Evolutionary conservation across 2,797 vertebrate genomes (phyloP).

Genomic region (Chelidonichthys spinosus): DNA sequence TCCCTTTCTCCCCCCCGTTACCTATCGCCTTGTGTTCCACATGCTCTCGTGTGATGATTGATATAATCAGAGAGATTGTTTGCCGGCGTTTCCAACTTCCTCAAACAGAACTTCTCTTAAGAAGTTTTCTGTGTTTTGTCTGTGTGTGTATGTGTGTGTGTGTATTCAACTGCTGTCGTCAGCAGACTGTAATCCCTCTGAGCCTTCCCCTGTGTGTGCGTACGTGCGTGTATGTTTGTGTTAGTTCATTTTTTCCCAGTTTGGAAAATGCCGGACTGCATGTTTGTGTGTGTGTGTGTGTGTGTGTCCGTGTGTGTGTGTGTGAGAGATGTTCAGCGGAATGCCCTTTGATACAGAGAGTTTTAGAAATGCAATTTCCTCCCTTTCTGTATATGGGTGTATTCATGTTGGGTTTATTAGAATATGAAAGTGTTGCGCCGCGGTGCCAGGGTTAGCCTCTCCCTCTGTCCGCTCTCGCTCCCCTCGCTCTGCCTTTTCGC

Average conservation of each 20-base stretch:
- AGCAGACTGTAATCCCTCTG: constrained; percentile 98
- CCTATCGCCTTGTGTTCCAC: constrained; percentile 16
- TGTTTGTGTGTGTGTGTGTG: constrained; percentile 77
- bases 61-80: constrained; percentile 25
- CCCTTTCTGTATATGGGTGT: constrained; percentile 75
- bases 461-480: constrained; percentile 69
- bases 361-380: constrained; percentile 99
- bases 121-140: constrained; percentile 75
- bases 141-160: constrained; percentile 52
- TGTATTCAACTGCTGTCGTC: constrained; percentile 90
- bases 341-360: constrained; percentile 96
- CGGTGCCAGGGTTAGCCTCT: constrained; percentile 86
- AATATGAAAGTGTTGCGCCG: constrained; percentile 99
- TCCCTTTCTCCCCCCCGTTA: not conserved
- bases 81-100: constrained; percentile 64
- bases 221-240: constrained; percentile 59
- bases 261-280: constrained; percentile 89
- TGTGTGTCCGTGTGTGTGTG: constrained; percentile 80
- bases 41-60: not conserved
- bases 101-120: constrained; percentile 75
- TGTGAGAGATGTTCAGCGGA: constrained; percentile 92
- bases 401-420: constrained; percentile 94
- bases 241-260: constrained; percentile 73
- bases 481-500: constrained; percentile 53
- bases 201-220: constrained; percentile 81